Base-by-base conservation (phyloP, 2,888 invertebrate genomes). In the Pachydiplax longipennis region DNA sequence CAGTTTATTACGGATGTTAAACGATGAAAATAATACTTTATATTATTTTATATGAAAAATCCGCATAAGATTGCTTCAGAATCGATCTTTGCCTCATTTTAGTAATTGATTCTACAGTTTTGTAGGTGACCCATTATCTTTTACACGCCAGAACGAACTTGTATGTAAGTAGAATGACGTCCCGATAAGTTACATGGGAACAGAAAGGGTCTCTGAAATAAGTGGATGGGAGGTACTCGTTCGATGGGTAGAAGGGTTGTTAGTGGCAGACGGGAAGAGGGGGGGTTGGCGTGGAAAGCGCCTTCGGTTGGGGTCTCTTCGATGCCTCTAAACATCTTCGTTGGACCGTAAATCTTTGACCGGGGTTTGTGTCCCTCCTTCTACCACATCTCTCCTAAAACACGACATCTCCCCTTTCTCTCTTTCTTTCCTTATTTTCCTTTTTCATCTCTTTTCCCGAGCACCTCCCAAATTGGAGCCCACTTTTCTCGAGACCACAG, bases 241-340 rank as follows among this genome's bases (percentile, higher is more conserved):
- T 25, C 61, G 22, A 35, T 87, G 58, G 61, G 37, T 40, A 65
- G 58, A 37, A 37, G 25, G 87, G 61, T 65, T 58, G 61, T 73
- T 73, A 73, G 73, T 4, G 13, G 12, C 37, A n/a, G 87, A 53
- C 13, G 6, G 61, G 87, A 37, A 25, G 6, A 44, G 22, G 25
- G 44, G 65, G 58, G 58, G 61, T 22, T 15, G 61, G 65, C 22
- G 65, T 2, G 65, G 25, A n/a, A 25, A 25, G 31, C 83, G 53
- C 53, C 83, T 48, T 58, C 35, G 83, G 83, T 35, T 35, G 22
- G 53, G 82, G 58, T 83, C 35, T 53, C 61, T 58, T 61, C 87
- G 87, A 87, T 87, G 25, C 87, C 87, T 87, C 40, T 61, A 83
- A 83, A 83, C 83, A 83, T 87, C 87, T 87, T 87, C 87, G 58